phyloP scores from a whole-genome alignment of 2,113 vertebrate genomes.

The Pituophis catenifer region DNA sequence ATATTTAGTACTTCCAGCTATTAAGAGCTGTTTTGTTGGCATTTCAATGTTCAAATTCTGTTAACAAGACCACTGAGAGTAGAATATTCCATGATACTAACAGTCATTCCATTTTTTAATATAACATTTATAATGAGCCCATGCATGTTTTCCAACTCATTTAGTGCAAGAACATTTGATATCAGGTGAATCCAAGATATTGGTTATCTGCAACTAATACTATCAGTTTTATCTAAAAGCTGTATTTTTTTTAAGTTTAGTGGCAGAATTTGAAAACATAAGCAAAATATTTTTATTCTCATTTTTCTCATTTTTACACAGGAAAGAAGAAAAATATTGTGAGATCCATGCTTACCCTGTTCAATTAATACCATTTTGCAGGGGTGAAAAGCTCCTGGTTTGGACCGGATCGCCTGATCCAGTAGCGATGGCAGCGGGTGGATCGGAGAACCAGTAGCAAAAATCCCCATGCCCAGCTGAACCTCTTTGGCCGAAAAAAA shows the following conservation, averaged over 20 bases:
- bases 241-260: not conserved
- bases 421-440: too few relatives aligned
- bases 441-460: too few relatives aligned
- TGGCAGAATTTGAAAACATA: not conserved
- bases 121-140: not conserved
- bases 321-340: not conserved
- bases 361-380: not conserved
- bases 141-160: constrained; percentile 30
- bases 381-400: too few relatives aligned
- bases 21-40: constrained; percentile 34
- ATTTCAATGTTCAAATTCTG: constrained; percentile 37
- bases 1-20: constrained; percentile 35
- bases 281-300: not conserved
- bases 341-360: not conserved
- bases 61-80: constrained; percentile 53
- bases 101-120: not conserved
- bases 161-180: constrained; percentile 54
- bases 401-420: too few relatives aligned
- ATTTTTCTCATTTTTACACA: not conserved
- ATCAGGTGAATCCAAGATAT: constrained; percentile 40
- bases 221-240: constrained; percentile 17
- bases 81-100: constrained; percentile 18
- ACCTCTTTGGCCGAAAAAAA: too few relatives aligned
- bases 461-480: too few relatives aligned
- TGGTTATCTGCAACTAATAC: constrained; percentile 27